Evolutionary conservation across 2,113 vertebrate species (phyloP), one percentile per base, ranked within the genome.

Genomic region (Gnathonemus longibarbis): DNA sequence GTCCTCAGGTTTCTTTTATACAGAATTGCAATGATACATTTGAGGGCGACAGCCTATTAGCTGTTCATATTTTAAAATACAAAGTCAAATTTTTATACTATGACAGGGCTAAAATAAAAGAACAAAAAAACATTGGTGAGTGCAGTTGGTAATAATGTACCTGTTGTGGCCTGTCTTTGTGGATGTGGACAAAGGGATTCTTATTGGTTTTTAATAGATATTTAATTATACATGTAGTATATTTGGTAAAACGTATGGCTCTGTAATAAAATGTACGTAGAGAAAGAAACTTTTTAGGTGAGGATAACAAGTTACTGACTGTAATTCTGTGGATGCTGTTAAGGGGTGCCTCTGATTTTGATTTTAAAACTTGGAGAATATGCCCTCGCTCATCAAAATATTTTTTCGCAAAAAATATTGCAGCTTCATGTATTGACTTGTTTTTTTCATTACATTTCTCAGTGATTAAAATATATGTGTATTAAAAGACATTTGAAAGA

Each of bases 121-220:
- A 77, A 39, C 46, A 74, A 56, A 58, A 62, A 39, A 87, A 19
- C 19, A 1, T 88, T 83, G 17, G 70, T 84, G 84, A 42, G 84
- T 70, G 24, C 39, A 66, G 45, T 85, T 35, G 83, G 83, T 88
- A 56, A 56, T 88, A 48, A 58, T 58, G 80, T 86, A 49, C 4
- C 62, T 48, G 46, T 84, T 52, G 10, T 50, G 83, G 77, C 77
- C 77, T 84, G 88, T 56, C 50, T 90, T 70, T 88, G 87, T 90
- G 83, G 89, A 91, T 89, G 86, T 89, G 92, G 91, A 90, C 77
- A 90, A 70, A 92, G 92, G 92, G 93, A 83, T 87, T 70, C 52
- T 88, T n/a, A 58, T 8, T 88, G 3, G 39, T 52, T 91, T 88
- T 84, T 74, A 48, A 46, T 74, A 48, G n/a, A 46, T 42, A 80